Conservation (phyloP, 2,797 vertebrate genomes). For the Scleropages formosus region DNA sequence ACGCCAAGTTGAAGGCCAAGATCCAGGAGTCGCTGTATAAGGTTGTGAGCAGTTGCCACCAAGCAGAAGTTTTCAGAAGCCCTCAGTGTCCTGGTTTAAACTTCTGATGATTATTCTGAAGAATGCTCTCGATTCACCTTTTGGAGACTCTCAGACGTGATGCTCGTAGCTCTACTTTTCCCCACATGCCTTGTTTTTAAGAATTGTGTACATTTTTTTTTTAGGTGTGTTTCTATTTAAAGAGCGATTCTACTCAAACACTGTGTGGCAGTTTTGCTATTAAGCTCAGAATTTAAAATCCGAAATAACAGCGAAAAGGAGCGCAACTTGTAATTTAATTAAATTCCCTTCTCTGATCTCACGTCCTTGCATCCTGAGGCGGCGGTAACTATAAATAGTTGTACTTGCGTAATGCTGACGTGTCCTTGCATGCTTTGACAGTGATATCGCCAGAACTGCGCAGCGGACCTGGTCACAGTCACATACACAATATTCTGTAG, state of each 20-base stretch:
- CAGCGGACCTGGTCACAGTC: not conserved
- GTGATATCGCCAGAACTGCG: not conserved
- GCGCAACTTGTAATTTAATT: constrained; percentile 19
- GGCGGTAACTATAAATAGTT: constrained; percentile 31
- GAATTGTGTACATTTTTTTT: not conserved
- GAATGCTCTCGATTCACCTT: too few species aligned
- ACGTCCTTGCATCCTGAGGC: not conserved
- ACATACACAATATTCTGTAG: not conserved
- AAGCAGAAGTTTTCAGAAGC: not conserved
- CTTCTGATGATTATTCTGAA: not conserved
- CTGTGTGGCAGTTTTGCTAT: not conserved
- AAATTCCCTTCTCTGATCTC: constrained; percentile 15
- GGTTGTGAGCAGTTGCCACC: constrained; percentile 56
- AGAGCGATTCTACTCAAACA: not conserved
- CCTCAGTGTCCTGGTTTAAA: not conserved
- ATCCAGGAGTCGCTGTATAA: constrained; percentile 87
- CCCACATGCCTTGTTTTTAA: too few species aligned
- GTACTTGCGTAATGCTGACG: constrained; percentile 3
- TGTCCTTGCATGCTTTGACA: constrained; percentile 4
- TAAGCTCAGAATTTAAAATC: not conserved
- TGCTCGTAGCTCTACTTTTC: too few species aligned
- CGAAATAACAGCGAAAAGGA: not conserved
- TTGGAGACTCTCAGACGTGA: too few species aligned
- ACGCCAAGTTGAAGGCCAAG: constrained; percentile 86
- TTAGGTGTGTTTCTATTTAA: not conserved